Evolutionary conservation across 2,888 invertebrate species (phyloP).

Genomic region (Orthosia incerta): DNA sequence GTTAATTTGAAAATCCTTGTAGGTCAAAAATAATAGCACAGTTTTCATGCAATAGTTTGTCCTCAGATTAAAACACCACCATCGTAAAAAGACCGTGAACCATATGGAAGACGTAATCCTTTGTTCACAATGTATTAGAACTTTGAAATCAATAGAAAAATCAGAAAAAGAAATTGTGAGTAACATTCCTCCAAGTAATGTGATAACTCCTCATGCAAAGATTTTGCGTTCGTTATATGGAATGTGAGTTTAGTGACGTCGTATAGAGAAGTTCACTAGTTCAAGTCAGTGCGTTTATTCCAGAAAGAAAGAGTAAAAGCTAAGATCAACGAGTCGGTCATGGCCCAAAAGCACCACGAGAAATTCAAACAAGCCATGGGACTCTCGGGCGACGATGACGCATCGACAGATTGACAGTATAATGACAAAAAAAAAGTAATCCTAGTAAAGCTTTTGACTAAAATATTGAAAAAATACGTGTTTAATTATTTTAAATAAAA

Average conservation of each 20-base stretch:
- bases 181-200: conserved; percentile 53
- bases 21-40: background rate
- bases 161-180: conserved; percentile 87
- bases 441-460: conserved; percentile 65
- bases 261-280: conserved; percentile 34
- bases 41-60: conserved; percentile 9
- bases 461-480: conserved; percentile 61
- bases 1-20: background rate
- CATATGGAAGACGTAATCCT: conserved; percentile 87
- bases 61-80: conserved; percentile 85
- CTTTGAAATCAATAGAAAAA: conserved; percentile 84
- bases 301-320: conserved; percentile 86
- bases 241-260: conserved; percentile 47
- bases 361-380: conserved; percentile 88
- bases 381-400: conserved; percentile 85
- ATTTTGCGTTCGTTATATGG: conserved; percentile 49
- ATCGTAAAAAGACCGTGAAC: conserved; percentile 87
- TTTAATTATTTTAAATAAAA: conserved; percentile 70
- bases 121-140: conserved; percentile 84
- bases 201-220: conserved; percentile 22
- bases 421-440: conserved; percentile 68
- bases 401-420: conserved; percentile 81
- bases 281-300: conserved; percentile 60
- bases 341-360: conserved; percentile 81
- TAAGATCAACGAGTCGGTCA: conserved; percentile 76